Base-by-base conservation (phyloP, 2,113 vertebrate genomes). In the Xiphophorus hellerii region DNA sequence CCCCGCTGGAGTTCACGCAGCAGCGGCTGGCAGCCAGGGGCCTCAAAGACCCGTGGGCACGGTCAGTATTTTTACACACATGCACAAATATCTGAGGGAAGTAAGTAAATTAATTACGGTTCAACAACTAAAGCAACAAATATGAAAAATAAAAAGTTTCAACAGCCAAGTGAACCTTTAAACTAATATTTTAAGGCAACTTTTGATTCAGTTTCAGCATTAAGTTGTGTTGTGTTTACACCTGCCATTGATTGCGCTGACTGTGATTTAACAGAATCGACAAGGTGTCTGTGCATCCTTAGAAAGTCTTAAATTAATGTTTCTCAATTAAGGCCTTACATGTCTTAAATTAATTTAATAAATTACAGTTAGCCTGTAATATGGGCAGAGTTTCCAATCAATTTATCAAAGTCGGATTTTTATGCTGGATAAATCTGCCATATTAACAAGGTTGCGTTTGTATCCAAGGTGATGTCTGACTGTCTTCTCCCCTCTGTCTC, bases 41-140 rank as follows among this genome's bases (percentile, higher is more conserved):
- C 1, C 94, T 99, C 10, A 94, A 90, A 64, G 97, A 99, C 73
- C 98, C 98, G 0, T 99, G 98, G 98, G 92, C 88, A 81, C 96
- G 98, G 97, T 99, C 82, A 84, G 89, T 77, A 48, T 30, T 61
- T 66, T 13, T 11, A 44, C 30, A 8, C 12, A 44, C n/a, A n/a
- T 29, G 37, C 25, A 8, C 10, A 28, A 11, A 25, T 58, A n/a
- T 58, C 8, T n/a, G 17, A 25, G 17, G 7, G 37, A 42, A 39
- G 65, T 13, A 35, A n/a, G 27, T 51, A 8, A n/a, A n/a, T 58
- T 58, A n/a, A 11, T n/a, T 11, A 0, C 7, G 8, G 25, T 11
- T n/a, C 25, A n/a, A n/a, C 25, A 10, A 11, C 17, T 9, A 9
- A 58, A 58, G 25, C 22, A 58, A 9, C 44, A 48, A 58, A 58